phyloP scores from a whole-genome alignment of 2,888 invertebrate genomes.

The Acrocyrtus sp. region DNA sequence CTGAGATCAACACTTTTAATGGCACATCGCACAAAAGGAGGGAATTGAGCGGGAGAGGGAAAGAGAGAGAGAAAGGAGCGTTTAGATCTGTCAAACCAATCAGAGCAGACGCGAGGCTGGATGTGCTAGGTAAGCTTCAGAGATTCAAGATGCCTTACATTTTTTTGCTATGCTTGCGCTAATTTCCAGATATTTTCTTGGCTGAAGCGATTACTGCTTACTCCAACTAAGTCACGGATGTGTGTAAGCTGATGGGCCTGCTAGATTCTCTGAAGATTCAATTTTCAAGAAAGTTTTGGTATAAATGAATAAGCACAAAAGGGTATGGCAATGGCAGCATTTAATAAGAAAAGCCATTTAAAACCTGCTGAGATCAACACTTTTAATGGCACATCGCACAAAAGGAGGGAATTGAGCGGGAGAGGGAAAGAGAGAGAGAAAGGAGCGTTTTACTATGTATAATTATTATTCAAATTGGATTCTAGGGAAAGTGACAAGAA shows the following conservation, averaged over 20 bases:
- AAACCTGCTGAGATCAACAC: constrained; percentile 18
- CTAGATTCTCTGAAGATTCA: background rate
- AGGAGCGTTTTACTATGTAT: background rate
- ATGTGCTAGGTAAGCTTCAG: constrained; percentile 89
- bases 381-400: constrained; percentile 11
- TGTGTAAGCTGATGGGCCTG: too few species aligned
- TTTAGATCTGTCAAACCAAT: constrained; percentile 90
- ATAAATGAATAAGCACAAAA: too few species aligned
- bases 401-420: background rate
- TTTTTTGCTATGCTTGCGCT: background rate
- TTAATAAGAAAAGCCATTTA: constrained; percentile 14
- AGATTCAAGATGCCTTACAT: background rate
- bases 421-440: background rate
- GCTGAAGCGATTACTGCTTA: too few species aligned
- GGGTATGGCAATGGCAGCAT: background rate
- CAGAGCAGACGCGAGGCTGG: constrained; percentile 85
- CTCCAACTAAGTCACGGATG: too few species aligned
- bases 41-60: too few species aligned
- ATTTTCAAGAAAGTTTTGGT: background rate
- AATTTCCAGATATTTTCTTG: too few species aligned
- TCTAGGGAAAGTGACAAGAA: constrained; percentile 9
- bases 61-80: too few species aligned
- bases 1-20: constrained; percentile 21
- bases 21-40: constrained; percentile 8
- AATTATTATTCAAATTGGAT: constrained; percentile 25